These are phyloP conservation scores for Uria aalge DNA, from an alignment of 2,113 vertebrate species.

Conservation along the genomic window DNA sequence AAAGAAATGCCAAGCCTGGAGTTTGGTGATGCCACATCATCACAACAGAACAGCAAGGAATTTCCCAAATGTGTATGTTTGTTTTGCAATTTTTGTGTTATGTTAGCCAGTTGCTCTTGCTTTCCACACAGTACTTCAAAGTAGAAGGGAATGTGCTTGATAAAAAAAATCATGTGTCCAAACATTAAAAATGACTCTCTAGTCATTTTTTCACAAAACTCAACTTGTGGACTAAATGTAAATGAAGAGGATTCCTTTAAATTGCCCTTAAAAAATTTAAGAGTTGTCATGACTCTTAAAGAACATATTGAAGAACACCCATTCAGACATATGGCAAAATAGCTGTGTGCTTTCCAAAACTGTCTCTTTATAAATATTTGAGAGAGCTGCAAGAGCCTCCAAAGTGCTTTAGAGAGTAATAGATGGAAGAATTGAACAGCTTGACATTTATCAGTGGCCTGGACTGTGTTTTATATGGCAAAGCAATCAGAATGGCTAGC, in stretches of 20 bases:
- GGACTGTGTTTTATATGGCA: background rate
- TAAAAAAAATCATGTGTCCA: background rate
- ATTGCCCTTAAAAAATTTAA: background rate
- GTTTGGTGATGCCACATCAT: background rate
- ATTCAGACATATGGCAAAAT: slow-evolving; percentile 14
- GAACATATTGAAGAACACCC: background rate
- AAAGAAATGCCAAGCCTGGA: background rate
- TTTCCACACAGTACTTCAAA: background rate
- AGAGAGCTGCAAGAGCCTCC: background rate
- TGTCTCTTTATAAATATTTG: slow-evolving; percentile 19
- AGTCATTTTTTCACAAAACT: background rate
- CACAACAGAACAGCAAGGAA: background rate
- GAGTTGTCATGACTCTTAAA: background rate
- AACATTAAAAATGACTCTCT: background rate
- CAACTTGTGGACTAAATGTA: background rate
- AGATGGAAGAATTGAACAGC: background rate
- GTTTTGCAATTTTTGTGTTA: background rate
- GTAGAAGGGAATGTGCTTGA: background rate
- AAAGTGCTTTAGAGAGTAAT: background rate
- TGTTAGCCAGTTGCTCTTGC: background rate
- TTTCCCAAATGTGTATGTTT: background rate
- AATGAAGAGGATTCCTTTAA: background rate
- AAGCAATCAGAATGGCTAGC: background rate
- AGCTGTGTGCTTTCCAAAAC: slow-evolving; percentile 10
- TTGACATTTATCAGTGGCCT: background rate